phyloP scores from a whole-genome alignment of 2,113 vertebrate species.

The Antechinus stuartii region DNA sequence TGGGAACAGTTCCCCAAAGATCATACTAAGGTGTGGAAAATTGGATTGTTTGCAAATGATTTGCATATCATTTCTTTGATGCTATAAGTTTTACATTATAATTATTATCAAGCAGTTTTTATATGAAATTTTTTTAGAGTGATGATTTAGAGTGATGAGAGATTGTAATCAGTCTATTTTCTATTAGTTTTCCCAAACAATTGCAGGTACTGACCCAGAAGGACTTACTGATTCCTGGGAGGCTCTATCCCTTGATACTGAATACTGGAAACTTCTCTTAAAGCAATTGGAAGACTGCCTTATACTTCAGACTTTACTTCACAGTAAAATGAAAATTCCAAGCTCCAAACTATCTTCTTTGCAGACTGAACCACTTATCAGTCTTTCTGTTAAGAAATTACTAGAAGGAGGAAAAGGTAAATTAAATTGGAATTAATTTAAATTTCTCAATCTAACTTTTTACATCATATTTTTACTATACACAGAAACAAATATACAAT shows the following conservation, averaged over 20 bases:
- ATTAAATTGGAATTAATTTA: not conserved
- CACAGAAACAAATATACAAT: not conserved
- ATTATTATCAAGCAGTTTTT: rapidly evolving
- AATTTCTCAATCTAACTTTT: not conserved
- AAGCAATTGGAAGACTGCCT: constrained; percentile 95
- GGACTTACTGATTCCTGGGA: constrained; percentile 91
- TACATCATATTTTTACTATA: not conserved
- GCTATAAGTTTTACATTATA: not conserved
- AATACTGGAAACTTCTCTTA: constrained; percentile 96
- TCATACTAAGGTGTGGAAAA: not conserved
- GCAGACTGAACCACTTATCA: constrained; percentile 84
- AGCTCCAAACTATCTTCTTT: constrained; percentile 80
- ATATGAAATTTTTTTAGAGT: not conserved
- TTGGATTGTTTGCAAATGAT: not conserved
- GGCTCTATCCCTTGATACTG: constrained; percentile 94
- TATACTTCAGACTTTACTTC: constrained; percentile 93
- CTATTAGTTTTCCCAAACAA: constrained; percentile 84
- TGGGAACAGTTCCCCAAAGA: not conserved
- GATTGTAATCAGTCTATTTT: not conserved
- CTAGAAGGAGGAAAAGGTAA: constrained; percentile 96
- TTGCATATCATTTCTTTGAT: not conserved
- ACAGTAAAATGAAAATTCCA: constrained; percentile 79
- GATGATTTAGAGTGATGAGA: not conserved
- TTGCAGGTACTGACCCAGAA: constrained; percentile 84
- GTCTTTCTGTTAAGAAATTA: constrained; percentile 92